Evolutionary conservation across 2,888 invertebrate genomes (phyloP), one percentile per base, ranked within the genome.

Genomic region (Sepiola atlantica): DNA sequence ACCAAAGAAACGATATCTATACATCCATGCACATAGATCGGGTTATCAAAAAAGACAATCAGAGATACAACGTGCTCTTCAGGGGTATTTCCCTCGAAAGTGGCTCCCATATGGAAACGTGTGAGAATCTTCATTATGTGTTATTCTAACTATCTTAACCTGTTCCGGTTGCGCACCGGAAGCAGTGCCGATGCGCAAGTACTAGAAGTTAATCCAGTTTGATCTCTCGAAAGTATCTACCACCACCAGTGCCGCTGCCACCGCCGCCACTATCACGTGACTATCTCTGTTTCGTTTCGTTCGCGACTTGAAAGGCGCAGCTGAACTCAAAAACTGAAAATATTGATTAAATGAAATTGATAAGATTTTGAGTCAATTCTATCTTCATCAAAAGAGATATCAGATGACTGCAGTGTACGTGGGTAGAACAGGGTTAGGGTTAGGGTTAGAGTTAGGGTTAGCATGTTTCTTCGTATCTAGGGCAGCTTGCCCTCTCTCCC

Each of bases 341-440:
- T 77, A 77, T 77, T 28, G 77, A 77, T 77, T 77, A n/a, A 77
- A 61, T 61, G 61, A 1, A 61, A 77, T 77, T 77, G 77, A 77
- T 77, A 77, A 77, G 77, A 77, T 77, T 77, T 77, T 14, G n/a
- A 77, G 77, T 77, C 77, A 77, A 77, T 77, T n/a, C 77, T 77
- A 77, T 77, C n/a, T 18, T 77, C 77, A 77, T 77, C 77, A 77
- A 77, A 77, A 8, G n/a, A 28, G n/a, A 28, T 77, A 77, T 77
- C 77, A 28, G 77, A n/a, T 77, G 77, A 77, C 77, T 77, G 10
- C n/a, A n/a, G 77, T 77, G 77, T 77, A 77, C 28, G n/a, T 28
- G 77, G 77, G n/a, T 28, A 77, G n/a, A 77, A n/a, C n/a, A n/a
- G n/a, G n/a, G n/a, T n/a, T n/a, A n/a, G n/a, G n/a, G n/a, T n/a